Percentiles rank a stretch among this genome's conserved stretches.
These are phyloP conservation scores for Sinohyriopsis cumingii DNA, from an alignment of 2,888 invertebrate species.

Conservation along the genomic window DNA sequence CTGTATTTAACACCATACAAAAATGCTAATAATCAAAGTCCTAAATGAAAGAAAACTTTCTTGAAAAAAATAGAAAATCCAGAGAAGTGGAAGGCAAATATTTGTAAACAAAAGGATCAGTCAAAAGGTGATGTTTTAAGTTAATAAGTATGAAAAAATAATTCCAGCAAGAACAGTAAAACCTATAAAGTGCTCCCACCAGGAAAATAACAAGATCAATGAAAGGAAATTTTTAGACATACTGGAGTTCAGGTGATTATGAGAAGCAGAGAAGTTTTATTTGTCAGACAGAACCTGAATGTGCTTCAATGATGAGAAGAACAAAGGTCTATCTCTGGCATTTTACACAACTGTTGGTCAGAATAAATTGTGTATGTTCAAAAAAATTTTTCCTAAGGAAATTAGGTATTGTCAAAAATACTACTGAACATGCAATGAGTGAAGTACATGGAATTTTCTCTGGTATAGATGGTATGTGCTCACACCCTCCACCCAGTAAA, in stretches of 20 bases:
- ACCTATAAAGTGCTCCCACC: no score
- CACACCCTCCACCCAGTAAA: no score
- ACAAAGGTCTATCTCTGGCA: conserved; percentile 12
- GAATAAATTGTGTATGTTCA: conserved; percentile 10
- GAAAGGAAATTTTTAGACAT: conserved; percentile 33
- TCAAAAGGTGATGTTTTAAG: no score
- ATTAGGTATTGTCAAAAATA: conserved; percentile 33
- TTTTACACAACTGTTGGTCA: not conserved
- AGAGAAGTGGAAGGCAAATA: no score
- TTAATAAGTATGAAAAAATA: no score
- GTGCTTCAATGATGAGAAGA: conserved; percentile 9
- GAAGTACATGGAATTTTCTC: conserved; percentile 4
- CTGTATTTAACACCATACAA: no score
- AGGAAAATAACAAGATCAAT: not conserved
- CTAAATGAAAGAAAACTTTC: no score
- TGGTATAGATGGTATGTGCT: no score
- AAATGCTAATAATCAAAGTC: no score
- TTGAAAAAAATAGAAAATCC: no score
- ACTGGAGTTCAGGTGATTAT: conserved; percentile 33
- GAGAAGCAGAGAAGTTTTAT: conserved; percentile 37
- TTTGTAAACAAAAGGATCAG: no score
- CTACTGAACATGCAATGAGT: conserved; percentile 30
- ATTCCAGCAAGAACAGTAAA: no score
- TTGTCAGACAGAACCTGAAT: conserved; percentile 5
- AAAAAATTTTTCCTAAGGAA: conserved; percentile 36